A percentile compares a stretch with the other conserved stretches of the same genome.
These are phyloP conservation scores for Lissonota sp. DNA, from an alignment of 2,888 invertebrate species.

Conservation along the genomic window DNA sequence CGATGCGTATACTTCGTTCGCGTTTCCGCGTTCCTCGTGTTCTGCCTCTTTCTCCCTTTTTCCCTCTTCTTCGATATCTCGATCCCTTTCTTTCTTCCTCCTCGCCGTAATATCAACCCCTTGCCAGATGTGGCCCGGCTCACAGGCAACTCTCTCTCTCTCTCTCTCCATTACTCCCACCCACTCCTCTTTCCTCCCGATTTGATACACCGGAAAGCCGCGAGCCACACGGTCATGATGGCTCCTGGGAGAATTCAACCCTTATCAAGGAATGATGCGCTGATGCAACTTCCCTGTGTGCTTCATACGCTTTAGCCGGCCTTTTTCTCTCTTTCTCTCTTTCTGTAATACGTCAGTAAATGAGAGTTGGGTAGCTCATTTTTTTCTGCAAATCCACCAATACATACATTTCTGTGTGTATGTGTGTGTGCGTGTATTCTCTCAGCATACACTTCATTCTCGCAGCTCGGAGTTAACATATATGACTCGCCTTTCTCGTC, in stretches of 20 bases:
- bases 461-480: slow-evolving; percentile 24
- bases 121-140: slow-evolving; percentile 27
- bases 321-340: slow-evolving; percentile 19
- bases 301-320: neutral
- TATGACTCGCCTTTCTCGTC: slow-evolving; percentile 40
- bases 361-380: slow-evolving; percentile 42
- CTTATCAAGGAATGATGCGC: slow-evolving; percentile 62
- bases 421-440: slow-evolving; percentile 16
- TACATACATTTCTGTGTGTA: slow-evolving; percentile 16
- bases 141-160: slow-evolving; percentile 46
- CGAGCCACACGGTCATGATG: slow-evolving; percentile 52
- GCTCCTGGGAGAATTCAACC: slow-evolving; percentile 60
- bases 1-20: slow-evolving; percentile 32
- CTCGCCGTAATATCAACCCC: slow-evolving; percentile 34
- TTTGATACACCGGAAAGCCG: slow-evolving; percentile 53
- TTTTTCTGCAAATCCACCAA: slow-evolving; percentile 20
- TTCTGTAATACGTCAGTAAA: slow-evolving; percentile 27
- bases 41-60: slow-evolving; percentile 26
- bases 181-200: slow-evolving; percentile 19
- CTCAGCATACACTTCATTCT: neutral
- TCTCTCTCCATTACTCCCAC: slow-evolving; percentile 51
- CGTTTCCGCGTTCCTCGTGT: slow-evolving; percentile 11
- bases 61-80: slow-evolving; percentile 42
- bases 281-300: slow-evolving; percentile 48
- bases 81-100: slow-evolving; percentile 46